A percentile compares a stretch with the other conserved stretches of the same genome.
Evolutionary conservation across 2,797 vertebrate genomes (phyloP).

Genomic region (Rhabdomys pumilio): DNA sequence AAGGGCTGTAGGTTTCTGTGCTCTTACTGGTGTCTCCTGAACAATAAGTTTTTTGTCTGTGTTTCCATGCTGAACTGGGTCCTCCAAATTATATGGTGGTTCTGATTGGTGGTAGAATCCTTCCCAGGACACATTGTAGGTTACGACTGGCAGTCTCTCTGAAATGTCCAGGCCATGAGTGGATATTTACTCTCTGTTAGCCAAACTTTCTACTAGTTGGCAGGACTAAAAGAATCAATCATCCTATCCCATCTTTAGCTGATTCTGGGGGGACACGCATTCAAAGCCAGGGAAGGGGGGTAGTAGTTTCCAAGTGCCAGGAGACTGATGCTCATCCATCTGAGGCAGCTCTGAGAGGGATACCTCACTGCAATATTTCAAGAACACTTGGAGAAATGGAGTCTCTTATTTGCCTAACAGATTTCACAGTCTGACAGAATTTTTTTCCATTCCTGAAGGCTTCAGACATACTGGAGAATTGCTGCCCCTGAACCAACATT

Average conservation of each 20-base stretch:
- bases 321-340: not conserved
- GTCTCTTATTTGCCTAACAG: not conserved
- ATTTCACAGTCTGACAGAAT: not conserved
- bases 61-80: not conserved
- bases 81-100: not conserved
- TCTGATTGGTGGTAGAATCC: not conserved
- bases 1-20: not conserved
- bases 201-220: not conserved
- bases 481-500: not conserved
- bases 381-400: not conserved
- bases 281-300: not conserved
- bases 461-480: not conserved
- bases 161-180: not conserved
- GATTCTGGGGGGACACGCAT: not conserved
- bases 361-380: not conserved
- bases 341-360: not conserved
- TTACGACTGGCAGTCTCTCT: not conserved
- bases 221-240: not conserved
- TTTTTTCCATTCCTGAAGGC: not conserved
- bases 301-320: not conserved
- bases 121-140: not conserved
- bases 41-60: not conserved
- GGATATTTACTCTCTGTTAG: not conserved
- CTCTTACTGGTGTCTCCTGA: not conserved
- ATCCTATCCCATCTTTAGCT: not conserved